Conservation (phyloP, 2,888 invertebrate genomes). For the Agrochola lota region DNA sequence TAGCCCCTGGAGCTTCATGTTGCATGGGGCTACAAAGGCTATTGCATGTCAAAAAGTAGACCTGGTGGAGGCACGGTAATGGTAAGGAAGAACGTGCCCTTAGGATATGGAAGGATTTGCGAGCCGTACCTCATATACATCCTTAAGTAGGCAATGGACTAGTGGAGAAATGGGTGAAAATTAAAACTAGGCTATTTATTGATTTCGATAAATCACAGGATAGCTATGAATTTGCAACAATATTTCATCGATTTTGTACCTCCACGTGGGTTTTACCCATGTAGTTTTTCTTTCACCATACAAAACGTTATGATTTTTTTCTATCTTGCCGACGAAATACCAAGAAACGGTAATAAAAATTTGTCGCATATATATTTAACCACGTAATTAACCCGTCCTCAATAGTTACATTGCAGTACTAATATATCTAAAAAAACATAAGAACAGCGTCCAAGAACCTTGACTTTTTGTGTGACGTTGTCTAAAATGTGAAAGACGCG, state of each 20-base stretch:
- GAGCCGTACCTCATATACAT: too few species aligned
- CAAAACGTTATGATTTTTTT: background rate
- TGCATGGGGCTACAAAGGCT: too few species aligned
- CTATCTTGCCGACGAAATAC: background rate
- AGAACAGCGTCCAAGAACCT: conserved; percentile 22
- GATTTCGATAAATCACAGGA: background rate
- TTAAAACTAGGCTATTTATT: background rate
- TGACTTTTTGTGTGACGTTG: conserved; percentile 28
- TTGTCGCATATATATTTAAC: background rate
- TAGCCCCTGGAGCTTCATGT: too few species aligned
- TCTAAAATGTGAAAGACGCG: conserved; percentile 14
- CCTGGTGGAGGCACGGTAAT: too few species aligned
- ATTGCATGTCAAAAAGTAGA: too few species aligned
- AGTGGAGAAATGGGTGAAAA: too few species aligned
- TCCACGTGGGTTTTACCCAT: background rate
- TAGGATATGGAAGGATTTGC: too few species aligned
- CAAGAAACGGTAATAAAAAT: conserved; percentile 1
- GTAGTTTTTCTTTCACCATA: background rate
- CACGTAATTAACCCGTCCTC: background rate
- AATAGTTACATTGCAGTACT: background rate
- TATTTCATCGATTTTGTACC: background rate
- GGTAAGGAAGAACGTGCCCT: too few species aligned
- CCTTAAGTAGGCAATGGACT: too few species aligned
- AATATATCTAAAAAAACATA: background rate
- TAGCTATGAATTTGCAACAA: background rate